Conservation (phyloP, 2,113 vertebrate species). For the Polypterus bichir region DNA sequence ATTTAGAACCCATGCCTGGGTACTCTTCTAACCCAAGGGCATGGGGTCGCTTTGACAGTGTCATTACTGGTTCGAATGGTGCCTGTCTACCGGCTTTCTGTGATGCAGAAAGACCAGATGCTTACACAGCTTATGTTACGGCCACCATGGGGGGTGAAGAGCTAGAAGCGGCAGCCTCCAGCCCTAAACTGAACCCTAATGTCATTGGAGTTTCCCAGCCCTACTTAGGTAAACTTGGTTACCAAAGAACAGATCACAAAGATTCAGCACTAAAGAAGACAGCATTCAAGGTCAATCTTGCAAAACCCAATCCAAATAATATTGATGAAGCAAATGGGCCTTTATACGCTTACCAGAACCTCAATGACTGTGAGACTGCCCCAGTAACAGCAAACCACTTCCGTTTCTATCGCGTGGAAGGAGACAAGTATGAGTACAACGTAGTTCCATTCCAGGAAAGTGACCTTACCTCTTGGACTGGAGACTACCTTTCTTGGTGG, state of each 20-base stretch:
- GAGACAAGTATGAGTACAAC: constrained; percentile 89
- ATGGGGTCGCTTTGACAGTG: constrained; percentile 95
- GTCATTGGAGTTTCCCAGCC: constrained; percentile 81
- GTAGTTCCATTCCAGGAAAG: constrained; percentile 87
- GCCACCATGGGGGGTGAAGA: constrained; percentile 85
- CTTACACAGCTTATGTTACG: constrained; percentile 78
- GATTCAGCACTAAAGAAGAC: constrained; percentile 77
- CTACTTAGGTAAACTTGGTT: constrained; percentile 73
- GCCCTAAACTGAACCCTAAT: constrained; percentile 63
- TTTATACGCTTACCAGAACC: constrained; percentile 75
- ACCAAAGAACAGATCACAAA: constrained; percentile 76
- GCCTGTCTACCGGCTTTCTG: constrained; percentile 92
- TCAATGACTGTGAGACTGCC: constrained; percentile 72
- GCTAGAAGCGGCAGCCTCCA: constrained; percentile 78
- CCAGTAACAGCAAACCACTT: constrained; percentile 72
- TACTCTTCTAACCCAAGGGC: constrained; percentile 78
- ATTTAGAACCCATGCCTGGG: constrained; percentile 80
- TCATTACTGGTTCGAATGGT: constrained; percentile 78
- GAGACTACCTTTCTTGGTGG: constrained; percentile 90
- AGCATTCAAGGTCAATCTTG: constrained; percentile 75
- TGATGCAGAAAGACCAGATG: constrained; percentile 58
- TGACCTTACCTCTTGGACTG: constrained; percentile 76
- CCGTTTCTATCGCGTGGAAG: constrained; percentile 85
- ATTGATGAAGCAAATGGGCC: constrained; percentile 72
- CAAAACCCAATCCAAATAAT: constrained; percentile 77